Percentiles rank a stretch among this genome's conserved stretches.
These are phyloP conservation scores for Hippocampus kuda DNA, from an alignment of 2,797 vertebrate species.

Conservation along the genomic window DNA sequence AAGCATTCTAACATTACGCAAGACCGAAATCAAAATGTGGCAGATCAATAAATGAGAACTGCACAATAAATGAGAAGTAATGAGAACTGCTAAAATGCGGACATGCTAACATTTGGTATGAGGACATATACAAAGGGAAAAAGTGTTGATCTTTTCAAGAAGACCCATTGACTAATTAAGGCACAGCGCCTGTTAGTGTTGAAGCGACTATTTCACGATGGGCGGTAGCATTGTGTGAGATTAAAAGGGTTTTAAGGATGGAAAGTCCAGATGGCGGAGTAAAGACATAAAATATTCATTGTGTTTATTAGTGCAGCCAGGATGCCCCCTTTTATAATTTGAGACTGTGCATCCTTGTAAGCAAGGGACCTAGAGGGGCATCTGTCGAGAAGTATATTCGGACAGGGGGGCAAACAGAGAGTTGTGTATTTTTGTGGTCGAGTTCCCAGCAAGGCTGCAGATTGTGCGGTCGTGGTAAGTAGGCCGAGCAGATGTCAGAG, in stretches of 20 bases:
- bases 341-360: conserved; percentile 3
- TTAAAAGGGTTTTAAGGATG: conserved; percentile 44
- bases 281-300: conserved; percentile 14
- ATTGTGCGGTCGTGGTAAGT: conserved; percentile 53
- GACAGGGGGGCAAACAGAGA: conserved; percentile 16
- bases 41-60: too few species aligned
- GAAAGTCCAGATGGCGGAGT: conserved; percentile 30
- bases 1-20: too few species aligned
- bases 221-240: conserved; percentile 22
- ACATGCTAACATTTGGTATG: neutral
- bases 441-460: conserved; percentile 38
- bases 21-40: too few species aligned
- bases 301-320: conserved; percentile 18
- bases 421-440: conserved; percentile 13
- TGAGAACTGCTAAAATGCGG: too few species aligned
- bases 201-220: conserved; percentile 20
- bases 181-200: neutral
- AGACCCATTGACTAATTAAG: neutral
- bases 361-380: conserved; percentile 15
- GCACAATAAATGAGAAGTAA: too few species aligned
- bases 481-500: conserved; percentile 67
- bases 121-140: neutral
- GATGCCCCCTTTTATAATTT: conserved; percentile 16
- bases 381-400: conserved; percentile 11
- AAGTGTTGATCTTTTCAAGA: neutral